Conservation (phyloP, 1,140 invertebrate genomes). For the Apis mellifera region Amel_HAv3.1 CM009940.2:5104501-5105000, state of each 20-base stretch:
- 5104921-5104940: slow-evolving; percentile 45
- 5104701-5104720: no score
- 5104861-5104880: slow-evolving; percentile 35
- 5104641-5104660: no score
- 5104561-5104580: no score
- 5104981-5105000: slow-evolving; percentile 29
- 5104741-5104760: no score
- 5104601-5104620: background rate
- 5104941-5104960: slow-evolving; percentile 29
- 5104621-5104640: background rate
- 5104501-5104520: no score
- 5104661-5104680: no score
- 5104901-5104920: slow-evolving; percentile 39
- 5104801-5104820: background rate
- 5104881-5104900: slow-evolving; percentile 44
- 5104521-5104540: no score
- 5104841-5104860: slow-evolving; percentile 3
- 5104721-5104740: no score
- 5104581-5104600: no score
- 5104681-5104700: no score
- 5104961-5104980: slow-evolving; percentile 28
- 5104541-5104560: no score
- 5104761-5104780: slow-evolving; percentile 1
- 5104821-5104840: slow-evolving; percentile 10
- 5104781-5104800: background rate